Base-by-base conservation (phyloP, 2,113 vertebrate species). In the Peromyscus maniculatus region DNA sequence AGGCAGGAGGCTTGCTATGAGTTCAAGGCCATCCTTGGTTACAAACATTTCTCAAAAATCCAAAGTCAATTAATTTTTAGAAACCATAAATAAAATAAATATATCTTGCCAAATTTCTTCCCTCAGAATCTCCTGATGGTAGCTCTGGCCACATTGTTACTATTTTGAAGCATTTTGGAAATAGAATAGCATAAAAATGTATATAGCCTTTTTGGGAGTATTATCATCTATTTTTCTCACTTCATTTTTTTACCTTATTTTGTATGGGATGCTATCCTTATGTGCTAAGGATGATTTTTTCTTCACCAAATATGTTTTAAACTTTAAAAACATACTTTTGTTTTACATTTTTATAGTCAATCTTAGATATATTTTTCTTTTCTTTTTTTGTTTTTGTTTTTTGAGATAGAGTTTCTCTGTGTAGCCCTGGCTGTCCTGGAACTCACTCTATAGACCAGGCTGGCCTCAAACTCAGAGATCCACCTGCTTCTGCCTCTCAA, bases 151-250 rank as follows among this genome's bases (percentile, higher is more conserved):
- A n/a, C 31, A 62, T 39, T 78, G 17, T 69, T n/a, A 84, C 67
- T 93, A 17, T 88, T 82, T 89, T 89, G 88, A 82, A 91, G 89
- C 91, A 24, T 46, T 95, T 94, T 77, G 52, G 36, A 77, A 84
- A 71, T 88, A 49, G 75, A 28, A 59, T n/a, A 86, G n/a, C 12
- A 62, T 93, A 75, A 67, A 31, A 67, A 67, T 31, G 28, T 89
- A 12, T 69, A 31, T 94, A 87, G 46, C 13, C 10, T 66, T 4
- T 74, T 89, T 5, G 74, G 75, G n/a, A 28, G 22, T 89, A 21
- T 96, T 64, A 89, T 33, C 7, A 43, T 80, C 8, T 91, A n/a
- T 43, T 59, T 88, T 57, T 74, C 8, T 89, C 87, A 94, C 79
- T 92, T 94, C 64, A 57, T 26, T 57, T 80, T 80, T 91, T 80